A percentile compares a stretch with the other conserved stretches of the same genome.
These are phyloP conservation scores for Nephrocerus scutellatus DNA, from an alignment of 2,888 invertebrate species.

Conservation along the genomic window DNA sequence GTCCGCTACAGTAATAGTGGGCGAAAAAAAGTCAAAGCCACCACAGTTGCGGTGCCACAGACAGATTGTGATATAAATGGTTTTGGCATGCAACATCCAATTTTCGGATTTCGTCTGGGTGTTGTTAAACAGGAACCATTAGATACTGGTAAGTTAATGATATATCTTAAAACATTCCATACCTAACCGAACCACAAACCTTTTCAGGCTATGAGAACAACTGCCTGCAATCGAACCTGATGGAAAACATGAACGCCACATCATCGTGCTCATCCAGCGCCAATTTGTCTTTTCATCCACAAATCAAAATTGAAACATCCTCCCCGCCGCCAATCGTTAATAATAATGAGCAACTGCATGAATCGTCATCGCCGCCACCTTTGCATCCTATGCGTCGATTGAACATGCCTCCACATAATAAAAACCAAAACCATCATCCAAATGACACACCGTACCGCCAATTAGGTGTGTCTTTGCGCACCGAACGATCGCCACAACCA, in stretches of 20 bases:
- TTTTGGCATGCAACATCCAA: conserved; percentile 39
- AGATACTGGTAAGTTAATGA: conserved; percentile 34
- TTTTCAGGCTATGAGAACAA: conserved; percentile 16
- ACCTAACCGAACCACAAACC: conserved; percentile 12
- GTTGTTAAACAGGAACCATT: conserved; percentile 40
- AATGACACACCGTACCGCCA: too few species aligned
- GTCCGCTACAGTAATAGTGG: conserved; percentile 5
- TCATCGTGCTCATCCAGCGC: conserved; percentile 17
- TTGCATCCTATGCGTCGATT: conserved; percentile 16
- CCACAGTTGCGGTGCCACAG: too few species aligned
- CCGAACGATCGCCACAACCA: conserved; percentile 34
- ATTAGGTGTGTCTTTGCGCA: conserved; percentile 31
- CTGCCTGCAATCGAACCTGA: conserved; percentile 24
- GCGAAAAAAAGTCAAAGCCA: not conserved
- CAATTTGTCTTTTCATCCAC: conserved; percentile 13
- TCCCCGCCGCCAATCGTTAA: conserved; percentile 26
- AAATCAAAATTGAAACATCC: conserved; percentile 34
- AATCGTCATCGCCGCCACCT: conserved; percentile 25
- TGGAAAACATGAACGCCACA: conserved; percentile 14
- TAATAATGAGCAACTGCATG: conserved; percentile 24
- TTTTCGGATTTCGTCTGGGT: conserved; percentile 43
- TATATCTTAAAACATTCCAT: not conserved
- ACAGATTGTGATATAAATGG: conserved; percentile 24
- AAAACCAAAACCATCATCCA: too few species aligned
- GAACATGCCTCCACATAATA: too few species aligned